Percentiles rank a stretch among this genome's conserved stretches.
phyloP scores from a whole-genome alignment of 1,140 invertebrate species.

The Drosophila bifasciata region DNA sequence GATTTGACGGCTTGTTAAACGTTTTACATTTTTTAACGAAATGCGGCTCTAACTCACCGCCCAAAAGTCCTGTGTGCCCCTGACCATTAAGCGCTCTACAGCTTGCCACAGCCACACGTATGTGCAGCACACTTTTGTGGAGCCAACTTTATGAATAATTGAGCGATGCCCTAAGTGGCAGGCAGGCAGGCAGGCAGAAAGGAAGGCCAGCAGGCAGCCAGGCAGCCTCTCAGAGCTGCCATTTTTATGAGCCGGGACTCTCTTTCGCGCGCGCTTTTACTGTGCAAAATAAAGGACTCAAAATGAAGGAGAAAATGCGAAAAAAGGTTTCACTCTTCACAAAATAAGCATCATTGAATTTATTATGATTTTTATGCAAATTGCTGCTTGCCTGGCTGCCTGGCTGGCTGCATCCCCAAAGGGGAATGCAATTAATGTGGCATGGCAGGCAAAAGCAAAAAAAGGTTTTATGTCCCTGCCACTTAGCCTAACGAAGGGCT shows the following conservation, averaged over 20 bases:
- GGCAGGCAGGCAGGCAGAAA: too few species aligned
- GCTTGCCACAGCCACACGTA: conserved; percentile 19
- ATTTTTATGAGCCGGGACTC: conserved; percentile 48
- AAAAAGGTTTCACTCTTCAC: conserved; percentile 25
- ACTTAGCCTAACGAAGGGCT: conserved; percentile 54
- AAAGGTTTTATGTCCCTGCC: conserved; percentile 50
- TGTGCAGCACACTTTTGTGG: conserved; percentile 36
- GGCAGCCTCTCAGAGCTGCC: conserved; percentile 33
- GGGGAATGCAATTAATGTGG: conserved; percentile 61
- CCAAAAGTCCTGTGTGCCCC: background rate
- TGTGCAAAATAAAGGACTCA: conserved; percentile 37
- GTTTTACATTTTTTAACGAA: conserved; percentile 39
- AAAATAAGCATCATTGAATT: conserved; percentile 76
- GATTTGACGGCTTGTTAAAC: conserved; percentile 45
- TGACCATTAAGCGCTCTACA: conserved; percentile 34
- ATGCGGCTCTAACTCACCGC: conserved; percentile 3
- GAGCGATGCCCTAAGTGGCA: conserved; percentile 58
- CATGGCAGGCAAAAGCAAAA: conserved; percentile 37
- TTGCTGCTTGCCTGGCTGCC: conserved; percentile 20
- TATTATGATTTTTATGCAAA: conserved; percentile 76
- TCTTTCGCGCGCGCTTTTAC: conserved; percentile 3
- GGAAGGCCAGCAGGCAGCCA: background rate
- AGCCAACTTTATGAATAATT: conserved; percentile 70
- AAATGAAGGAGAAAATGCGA: conserved; percentile 28
- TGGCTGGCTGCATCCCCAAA: conserved; percentile 19